A percentile compares a stretch with the other conserved stretches of the same genome.
These are phyloP conservation scores for Gallinago solitaria DNA, from an alignment of 2,797 vertebrate genomes.

Conservation along the genomic window DNA sequence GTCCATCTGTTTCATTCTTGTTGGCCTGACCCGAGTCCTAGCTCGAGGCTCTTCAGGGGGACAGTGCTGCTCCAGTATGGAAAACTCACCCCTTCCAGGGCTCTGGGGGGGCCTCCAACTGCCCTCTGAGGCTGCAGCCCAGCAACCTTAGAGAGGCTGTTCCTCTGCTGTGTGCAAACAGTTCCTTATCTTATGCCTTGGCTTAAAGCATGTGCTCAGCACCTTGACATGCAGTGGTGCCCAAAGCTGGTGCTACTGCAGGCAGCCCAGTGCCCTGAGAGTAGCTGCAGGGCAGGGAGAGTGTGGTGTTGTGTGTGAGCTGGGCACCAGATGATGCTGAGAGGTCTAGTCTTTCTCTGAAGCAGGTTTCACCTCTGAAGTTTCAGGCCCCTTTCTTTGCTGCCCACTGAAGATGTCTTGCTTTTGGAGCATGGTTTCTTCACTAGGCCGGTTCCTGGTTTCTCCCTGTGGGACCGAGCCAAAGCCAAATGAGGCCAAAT, in stretches of 20 bases:
- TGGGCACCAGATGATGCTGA: neutral
- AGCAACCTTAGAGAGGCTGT: neutral
- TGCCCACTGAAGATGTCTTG: neutral
- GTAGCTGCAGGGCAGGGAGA: neutral
- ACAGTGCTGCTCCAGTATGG: neutral
- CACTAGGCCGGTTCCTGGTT: neutral
- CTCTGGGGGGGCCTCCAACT: neutral
- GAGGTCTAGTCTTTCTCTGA: neutral
- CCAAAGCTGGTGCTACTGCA: neutral
- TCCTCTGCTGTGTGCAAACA: neutral
- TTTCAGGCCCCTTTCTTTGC: neutral
- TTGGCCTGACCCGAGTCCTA: neutral
- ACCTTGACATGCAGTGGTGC: neutral
- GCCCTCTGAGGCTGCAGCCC: neutral
- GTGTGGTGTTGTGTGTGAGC: fast-evolving
- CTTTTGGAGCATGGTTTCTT: neutral
- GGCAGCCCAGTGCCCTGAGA: neutral
- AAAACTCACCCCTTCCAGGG: neutral
- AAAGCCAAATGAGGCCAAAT: neutral
- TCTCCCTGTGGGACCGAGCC: neutral
- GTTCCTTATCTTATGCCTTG: neutral
- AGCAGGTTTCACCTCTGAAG: neutral
- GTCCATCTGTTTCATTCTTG: neutral
- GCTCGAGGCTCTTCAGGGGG: neutral
- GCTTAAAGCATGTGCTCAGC: neutral